These are phyloP conservation scores for Oncorhynchus gorbuscha DNA, from an alignment of 2,113 vertebrate genomes.

Conservation along the genomic window DNA sequence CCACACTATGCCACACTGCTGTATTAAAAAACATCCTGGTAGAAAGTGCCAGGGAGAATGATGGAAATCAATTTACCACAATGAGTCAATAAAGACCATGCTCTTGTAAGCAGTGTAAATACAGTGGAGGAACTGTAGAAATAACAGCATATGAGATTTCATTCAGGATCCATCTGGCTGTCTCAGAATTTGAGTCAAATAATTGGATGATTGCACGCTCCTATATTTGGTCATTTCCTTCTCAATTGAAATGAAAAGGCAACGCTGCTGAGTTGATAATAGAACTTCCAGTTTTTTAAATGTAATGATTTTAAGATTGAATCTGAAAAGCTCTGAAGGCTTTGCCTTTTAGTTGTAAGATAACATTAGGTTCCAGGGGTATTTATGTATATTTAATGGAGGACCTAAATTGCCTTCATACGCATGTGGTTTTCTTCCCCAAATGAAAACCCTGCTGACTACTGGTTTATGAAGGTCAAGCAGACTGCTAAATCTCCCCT, in stretches of 20 bases:
- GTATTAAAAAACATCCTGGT: not conserved
- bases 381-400: conserved; percentile 77
- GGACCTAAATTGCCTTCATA: conserved; percentile 71
- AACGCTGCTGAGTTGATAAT: conserved; percentile 20
- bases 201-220: not conserved
- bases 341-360: conserved; percentile 55
- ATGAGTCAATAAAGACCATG: not conserved
- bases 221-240: conserved; percentile 12
- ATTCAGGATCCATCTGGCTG: not conserved
- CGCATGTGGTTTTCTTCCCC: conserved; percentile 57
- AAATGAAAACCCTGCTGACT: conserved; percentile 62
- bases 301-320: conserved; percentile 38
- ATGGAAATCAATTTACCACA: not conserved
- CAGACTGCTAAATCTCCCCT: conserved; percentile 60
- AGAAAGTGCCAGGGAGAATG: not conserved
- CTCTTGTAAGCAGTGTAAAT: not conserved
- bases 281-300: conserved; percentile 34
- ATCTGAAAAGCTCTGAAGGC: conserved; percentile 60
- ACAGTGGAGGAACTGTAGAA: not conserved
- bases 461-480: conserved; percentile 60
- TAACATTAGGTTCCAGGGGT: conserved; percentile 66
- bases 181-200: conserved; percentile 16
- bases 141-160: not conserved
- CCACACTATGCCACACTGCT: not conserved
- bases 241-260: conserved; percentile 26